Percentiles rank a stretch among this genome's conserved stretches.
Evolutionary conservation across 92 coral and sea anemone genomes (phyloP).

Genomic region (Palythoa heliodiscus): DNA sequence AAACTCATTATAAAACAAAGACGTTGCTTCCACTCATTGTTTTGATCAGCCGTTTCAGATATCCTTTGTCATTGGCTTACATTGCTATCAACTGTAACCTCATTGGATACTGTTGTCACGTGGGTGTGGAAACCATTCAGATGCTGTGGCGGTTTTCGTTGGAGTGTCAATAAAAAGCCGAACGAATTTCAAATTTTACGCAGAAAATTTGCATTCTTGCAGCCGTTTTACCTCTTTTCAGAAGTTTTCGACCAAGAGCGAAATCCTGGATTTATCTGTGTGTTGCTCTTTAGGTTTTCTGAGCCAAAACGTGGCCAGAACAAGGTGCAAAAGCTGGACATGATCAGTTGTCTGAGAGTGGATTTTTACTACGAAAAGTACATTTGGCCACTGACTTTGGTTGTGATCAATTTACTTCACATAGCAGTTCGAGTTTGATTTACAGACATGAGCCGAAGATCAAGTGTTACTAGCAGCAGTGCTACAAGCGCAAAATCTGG

Average conservation of each 20-base stretch:
- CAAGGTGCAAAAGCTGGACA: neutral
- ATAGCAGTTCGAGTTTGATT: conserved; percentile 26
- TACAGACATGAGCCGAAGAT: conserved; percentile 90
- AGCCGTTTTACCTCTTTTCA: neutral
- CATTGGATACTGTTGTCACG: conserved; percentile 71
- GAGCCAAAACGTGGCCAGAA: neutral
- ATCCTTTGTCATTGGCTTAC: conserved; percentile 66
- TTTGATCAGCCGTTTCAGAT: conserved; percentile 13
- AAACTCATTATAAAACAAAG: conserved; percentile 34
- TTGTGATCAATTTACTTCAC: conserved; percentile 10
- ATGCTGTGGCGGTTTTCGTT: conserved; percentile 91
- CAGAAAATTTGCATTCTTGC: conserved; percentile 42
- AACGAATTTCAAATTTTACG: conserved; percentile 64
- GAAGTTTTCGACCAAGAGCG: neutral
- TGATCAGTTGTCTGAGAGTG: conserved; percentile 10
- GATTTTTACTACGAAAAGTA: neutral
- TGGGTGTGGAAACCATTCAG: conserved; percentile 77
- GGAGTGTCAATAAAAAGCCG: conserved; percentile 82
- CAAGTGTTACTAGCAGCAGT: conserved; percentile 88
- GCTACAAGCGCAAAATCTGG: conserved; percentile 89
- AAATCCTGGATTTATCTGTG: neutral
- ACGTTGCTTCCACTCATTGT: conserved; percentile 27
- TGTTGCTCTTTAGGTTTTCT: neutral
- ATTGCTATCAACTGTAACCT: conserved; percentile 25
- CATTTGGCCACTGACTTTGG: conserved; percentile 13